These are phyloP conservation scores for Planococcus citri DNA, from an alignment of 1,140 invertebrate genomes.

Conservation along the genomic window DNA sequence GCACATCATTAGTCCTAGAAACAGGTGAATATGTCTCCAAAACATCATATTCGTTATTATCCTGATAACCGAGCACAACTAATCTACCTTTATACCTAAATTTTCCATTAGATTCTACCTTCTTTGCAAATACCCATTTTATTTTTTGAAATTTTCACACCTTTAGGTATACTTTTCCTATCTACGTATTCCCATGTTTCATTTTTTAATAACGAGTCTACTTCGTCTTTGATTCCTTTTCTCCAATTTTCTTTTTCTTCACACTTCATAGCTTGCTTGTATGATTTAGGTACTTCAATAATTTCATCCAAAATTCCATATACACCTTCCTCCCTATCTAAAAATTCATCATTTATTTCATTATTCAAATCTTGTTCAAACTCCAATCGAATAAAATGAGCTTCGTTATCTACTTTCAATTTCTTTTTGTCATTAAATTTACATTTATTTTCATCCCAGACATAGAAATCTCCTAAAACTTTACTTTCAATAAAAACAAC, in stretches of 20 bases:
- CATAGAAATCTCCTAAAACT: background rate
- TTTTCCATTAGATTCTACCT: constrained; percentile 29
- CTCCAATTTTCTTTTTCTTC: constrained; percentile 29
- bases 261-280: background rate
- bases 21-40: constrained; percentile 34
- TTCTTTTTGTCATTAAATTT: background rate
- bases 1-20: constrained; percentile 31
- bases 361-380: background rate
- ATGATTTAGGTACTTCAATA: constrained; percentile 13
- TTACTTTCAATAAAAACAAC: constrained; percentile 5
- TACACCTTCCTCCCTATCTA: too few relatives aligned
- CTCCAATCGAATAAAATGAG: background rate
- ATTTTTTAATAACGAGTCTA: constrained; percentile 31
- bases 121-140: constrained; percentile 35
- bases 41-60: constrained; percentile 31
- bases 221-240: constrained; percentile 33
- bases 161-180: constrained; percentile 25
- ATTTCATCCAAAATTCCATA: background rate
- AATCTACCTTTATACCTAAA: constrained; percentile 28
- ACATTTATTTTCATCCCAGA: background rate
- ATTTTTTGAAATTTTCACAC: constrained; percentile 19
- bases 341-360: background rate
- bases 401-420: background rate
- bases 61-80: background rate
- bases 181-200: constrained; percentile 33